Evolutionary conservation across 2,888 invertebrate species (phyloP).

Genomic region (Rotaria macrura): DNA sequence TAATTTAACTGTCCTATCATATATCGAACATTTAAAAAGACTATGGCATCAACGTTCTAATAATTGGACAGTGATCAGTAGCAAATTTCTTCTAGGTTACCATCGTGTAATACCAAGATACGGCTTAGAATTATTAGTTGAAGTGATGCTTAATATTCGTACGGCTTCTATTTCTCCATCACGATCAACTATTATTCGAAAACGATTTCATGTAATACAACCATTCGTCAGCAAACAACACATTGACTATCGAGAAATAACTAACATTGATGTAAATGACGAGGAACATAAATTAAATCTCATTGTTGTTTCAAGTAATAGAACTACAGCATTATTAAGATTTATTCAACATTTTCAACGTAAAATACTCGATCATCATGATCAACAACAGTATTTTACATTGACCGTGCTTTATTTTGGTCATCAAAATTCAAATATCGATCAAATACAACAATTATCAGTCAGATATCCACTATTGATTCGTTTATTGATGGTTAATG

Average conservation of each 20-base stretch:
- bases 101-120: neutral
- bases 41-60: neutral
- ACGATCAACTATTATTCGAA: neutral
- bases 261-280: neutral
- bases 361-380: neutral
- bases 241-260: neutral
- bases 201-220: neutral
- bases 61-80: neutral
- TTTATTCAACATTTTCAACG: neutral
- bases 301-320: constrained; percentile 2
- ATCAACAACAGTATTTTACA: neutral
- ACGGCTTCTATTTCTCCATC: too few relatives aligned
- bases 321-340: neutral
- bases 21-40: neutral
- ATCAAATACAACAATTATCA: neutral
- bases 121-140: neutral
- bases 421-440: too few relatives aligned
- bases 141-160: neutral
- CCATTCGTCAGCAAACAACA: neutral
- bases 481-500: neutral
- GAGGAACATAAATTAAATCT: neutral
- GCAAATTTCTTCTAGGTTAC: neutral
- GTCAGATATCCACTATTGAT: neutral
- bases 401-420: neutral
- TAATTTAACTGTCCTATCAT: neutral